Conservation (phyloP, 2,113 vertebrate genomes). For the Hypocryptadius cinnamomeus region DNA sequence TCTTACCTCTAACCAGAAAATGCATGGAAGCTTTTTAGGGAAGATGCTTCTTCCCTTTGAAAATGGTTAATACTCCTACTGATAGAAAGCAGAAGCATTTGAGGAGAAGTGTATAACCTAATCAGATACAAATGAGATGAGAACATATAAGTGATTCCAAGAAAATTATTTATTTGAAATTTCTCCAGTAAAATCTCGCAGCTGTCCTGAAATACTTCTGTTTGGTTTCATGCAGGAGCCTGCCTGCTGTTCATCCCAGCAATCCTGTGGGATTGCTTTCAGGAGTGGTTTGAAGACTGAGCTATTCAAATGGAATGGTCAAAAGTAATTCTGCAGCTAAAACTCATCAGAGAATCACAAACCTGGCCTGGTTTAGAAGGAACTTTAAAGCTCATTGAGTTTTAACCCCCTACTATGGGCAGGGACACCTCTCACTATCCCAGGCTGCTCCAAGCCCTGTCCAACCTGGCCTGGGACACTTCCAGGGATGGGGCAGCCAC, state of each 20-base stretch:
- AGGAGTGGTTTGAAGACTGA: not conserved
- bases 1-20: not conserved
- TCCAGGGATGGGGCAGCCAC: not conserved
- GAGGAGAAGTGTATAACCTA: not conserved
- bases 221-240: not conserved
- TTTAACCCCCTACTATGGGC: not conserved
- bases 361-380: not conserved
- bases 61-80: not conserved
- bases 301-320: not conserved
- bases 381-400: not conserved
- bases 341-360: not conserved
- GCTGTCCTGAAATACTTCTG: not conserved
- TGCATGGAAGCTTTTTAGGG: not conserved
- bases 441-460: accelerated
- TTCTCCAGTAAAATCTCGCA: not conserved
- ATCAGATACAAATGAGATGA: not conserved
- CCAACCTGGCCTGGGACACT: accelerated
- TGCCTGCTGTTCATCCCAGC: not conserved
- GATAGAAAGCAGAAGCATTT: not conserved
- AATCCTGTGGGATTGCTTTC: not conserved
- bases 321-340: not conserved
- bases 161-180: not conserved
- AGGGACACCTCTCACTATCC: not conserved
- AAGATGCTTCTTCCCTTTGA: not conserved
- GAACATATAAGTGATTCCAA: not conserved